Evolutionary conservation across 1,140 invertebrate genomes (phyloP).

Genomic region (Bombus haemorrhoidalis): DNA sequence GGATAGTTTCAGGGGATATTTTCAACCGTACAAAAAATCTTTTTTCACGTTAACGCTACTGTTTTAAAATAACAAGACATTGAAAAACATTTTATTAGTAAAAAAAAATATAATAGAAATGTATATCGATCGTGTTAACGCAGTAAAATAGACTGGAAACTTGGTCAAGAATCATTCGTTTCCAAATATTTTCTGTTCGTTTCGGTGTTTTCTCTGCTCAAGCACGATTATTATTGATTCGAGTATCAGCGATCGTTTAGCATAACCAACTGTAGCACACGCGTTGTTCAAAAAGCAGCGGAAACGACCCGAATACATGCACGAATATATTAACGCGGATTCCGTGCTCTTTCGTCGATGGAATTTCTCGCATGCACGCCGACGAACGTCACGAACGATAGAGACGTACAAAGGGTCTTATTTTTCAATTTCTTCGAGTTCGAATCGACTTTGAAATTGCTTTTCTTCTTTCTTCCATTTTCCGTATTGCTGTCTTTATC

Average conservation of each 20-base stretch:
- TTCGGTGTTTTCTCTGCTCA: not conserved
- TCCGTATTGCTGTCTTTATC: not conserved
- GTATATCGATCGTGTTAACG: not conserved
- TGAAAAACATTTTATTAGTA: not conserved
- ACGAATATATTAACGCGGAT: not conserved
- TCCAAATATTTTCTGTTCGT: not conserved
- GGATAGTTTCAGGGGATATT: too few species aligned
- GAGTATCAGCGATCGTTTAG: constrained; percentile 4
- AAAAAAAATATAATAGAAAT: not conserved
- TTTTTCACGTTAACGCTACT: not conserved
- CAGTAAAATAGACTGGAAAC: not conserved
- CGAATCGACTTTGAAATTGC: constrained; percentile 38
- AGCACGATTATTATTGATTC: constrained; percentile 17
- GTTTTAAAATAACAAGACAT: not conserved
- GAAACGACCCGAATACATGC: not conserved
- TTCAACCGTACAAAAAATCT: not conserved
- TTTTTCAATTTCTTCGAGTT: constrained; percentile 38
- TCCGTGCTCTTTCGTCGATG: too few species aligned
- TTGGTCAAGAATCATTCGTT: too few species aligned
- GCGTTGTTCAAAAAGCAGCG: not conserved
- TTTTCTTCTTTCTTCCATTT: not conserved
- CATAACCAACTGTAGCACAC: not conserved
- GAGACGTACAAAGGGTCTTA: constrained; percentile 28
- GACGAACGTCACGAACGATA: not conserved
- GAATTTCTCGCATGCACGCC: not conserved